A percentile compares a stretch with the other conserved stretches of the same genome.
These are phyloP conservation scores for Drosophila seguyi DNA, from an alignment of 1,140 invertebrate genomes.

Conservation along the genomic window DNA sequence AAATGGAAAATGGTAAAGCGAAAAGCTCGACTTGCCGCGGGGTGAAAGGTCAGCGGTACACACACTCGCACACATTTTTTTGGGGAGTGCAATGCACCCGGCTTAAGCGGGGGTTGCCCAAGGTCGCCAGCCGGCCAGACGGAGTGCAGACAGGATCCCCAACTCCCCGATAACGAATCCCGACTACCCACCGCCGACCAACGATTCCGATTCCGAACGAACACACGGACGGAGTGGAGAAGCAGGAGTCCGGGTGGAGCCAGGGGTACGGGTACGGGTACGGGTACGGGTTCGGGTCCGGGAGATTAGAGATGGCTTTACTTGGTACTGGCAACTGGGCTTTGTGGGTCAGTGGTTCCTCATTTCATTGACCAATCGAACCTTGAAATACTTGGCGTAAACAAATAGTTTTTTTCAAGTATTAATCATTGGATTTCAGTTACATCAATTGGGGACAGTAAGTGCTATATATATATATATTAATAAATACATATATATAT, in stretches of 20 bases:
- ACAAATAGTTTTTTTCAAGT: slow-evolving; percentile 15
- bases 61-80: neutral
- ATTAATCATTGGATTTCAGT: neutral
- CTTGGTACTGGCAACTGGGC: slow-evolving; percentile 12
- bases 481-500: neutral
- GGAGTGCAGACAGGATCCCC: slow-evolving; percentile 37
- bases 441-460: neutral
- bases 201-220: slow-evolving; percentile 17
- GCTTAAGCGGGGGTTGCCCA: slow-evolving; percentile 14
- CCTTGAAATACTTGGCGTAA: slow-evolving; percentile 30
- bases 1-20: slow-evolving; percentile 5
- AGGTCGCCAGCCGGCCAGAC: slow-evolving; percentile 45
- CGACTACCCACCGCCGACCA: neutral
- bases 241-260: neutral
- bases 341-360: slow-evolving; percentile 39
- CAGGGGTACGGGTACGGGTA: neutral
- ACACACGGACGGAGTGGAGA: neutral
- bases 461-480: neutral
- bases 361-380: slow-evolving; percentile 37
- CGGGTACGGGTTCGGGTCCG: slow-evolving; percentile 6
- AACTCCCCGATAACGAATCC: slow-evolving; percentile 25
- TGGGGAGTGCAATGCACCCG: slow-evolving; percentile 36
- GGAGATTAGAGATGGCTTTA: slow-evolving; percentile 29
- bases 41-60: slow-evolving; percentile 41
- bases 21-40: slow-evolving; percentile 16